A percentile compares a stretch with the other conserved stretches of the same genome.
phyloP scores from a whole-genome alignment of 2,888 invertebrate species.

The Ormyrus thymus region DNA sequence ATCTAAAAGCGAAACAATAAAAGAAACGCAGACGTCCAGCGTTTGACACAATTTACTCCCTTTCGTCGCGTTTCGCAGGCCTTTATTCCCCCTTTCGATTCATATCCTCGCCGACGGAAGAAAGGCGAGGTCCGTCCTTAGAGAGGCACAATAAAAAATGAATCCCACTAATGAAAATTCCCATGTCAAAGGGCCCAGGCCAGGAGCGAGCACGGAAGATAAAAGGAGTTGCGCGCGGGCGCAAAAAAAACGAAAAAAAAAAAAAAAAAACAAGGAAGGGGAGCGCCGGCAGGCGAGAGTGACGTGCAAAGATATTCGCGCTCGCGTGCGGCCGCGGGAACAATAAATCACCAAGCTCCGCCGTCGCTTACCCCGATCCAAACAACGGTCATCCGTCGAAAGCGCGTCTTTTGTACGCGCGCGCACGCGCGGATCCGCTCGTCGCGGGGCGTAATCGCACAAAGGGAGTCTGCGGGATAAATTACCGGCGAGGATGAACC shows the following conservation, averaged over 20 bases:
- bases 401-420: background rate
- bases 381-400: slow-evolving; percentile 40
- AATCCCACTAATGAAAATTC: slow-evolving; percentile 53
- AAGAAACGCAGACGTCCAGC: background rate
- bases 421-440: slow-evolving; percentile 2
- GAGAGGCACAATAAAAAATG: slow-evolving; percentile 41
- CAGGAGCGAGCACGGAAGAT: background rate
- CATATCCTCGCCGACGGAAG: background rate
- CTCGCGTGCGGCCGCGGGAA: background rate
- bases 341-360: slow-evolving; percentile 44
- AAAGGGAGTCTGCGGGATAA: too few species aligned
- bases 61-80: background rate
- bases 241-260: background rate
- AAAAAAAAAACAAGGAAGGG: background rate
- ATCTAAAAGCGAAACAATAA: background rate
- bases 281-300: slow-evolving; percentile 15
- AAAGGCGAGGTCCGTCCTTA: background rate
- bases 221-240: background rate
- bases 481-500: too few species aligned
- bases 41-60: background rate
- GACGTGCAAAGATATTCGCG: slow-evolving; percentile 51
- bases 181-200: slow-evolving; percentile 27
- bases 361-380: background rate
- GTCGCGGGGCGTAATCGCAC: too few species aligned
- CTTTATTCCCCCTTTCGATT: background rate